Evolutionary conservation across 2,797 vertebrate species (phyloP).

Genomic region (Sebastes cheni): DNA sequence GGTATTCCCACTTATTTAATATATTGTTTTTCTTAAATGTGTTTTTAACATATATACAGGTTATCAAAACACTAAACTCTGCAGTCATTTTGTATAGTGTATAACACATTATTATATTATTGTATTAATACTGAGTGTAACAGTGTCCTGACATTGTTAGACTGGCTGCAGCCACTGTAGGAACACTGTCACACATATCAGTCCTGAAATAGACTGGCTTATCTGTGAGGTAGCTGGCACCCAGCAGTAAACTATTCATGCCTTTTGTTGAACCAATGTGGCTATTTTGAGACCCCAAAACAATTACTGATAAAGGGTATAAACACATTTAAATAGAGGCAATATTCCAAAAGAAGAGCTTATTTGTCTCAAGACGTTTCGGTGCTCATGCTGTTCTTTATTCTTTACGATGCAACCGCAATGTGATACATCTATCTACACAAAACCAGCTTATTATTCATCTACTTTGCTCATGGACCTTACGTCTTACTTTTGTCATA

Average conservation of each 20-base stretch:
- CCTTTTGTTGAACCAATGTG: slow-evolving; percentile 15
- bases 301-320: background rate
- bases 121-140: background rate
- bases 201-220: slow-evolving; percentile 71
- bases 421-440: background rate
- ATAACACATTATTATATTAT: background rate
- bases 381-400: background rate
- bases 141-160: background rate
- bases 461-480: background rate
- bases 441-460: background rate
- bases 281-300: slow-evolving; percentile 2
- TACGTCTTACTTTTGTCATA: background rate
- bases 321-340: background rate
- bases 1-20: slow-evolving; percentile 9
- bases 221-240: slow-evolving; percentile 48
- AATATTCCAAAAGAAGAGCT: background rate
- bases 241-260: slow-evolving; percentile 15
- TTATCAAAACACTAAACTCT: background rate
- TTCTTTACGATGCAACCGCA: too few species aligned
- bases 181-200: slow-evolving; percentile 35
- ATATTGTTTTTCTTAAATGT: background rate
- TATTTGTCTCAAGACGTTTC: background rate
- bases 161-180: background rate
- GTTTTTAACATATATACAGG: background rate
- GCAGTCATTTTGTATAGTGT: background rate